Base-by-base conservation (phyloP, 2,113 vertebrate species). In the Hippocampus mohnikei region DNA sequence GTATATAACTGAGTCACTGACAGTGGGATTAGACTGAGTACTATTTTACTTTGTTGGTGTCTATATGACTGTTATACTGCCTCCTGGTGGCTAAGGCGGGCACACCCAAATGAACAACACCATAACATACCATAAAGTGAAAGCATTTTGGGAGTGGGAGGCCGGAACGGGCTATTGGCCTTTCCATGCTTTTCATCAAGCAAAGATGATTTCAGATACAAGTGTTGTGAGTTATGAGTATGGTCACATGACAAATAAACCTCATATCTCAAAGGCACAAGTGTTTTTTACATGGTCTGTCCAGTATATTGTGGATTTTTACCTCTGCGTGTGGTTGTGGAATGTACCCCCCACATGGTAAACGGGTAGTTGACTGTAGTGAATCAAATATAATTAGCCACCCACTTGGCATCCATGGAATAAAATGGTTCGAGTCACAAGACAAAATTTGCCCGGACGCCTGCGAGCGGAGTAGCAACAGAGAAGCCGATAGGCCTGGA, bases 381-480 rank as follows among this genome's bases (percentile, higher is more conserved):
- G 40, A 65, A 48, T 65, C 13, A 46, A 65, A 65, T 46, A 46
- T 25, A 65, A 46, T 65, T 46, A 68, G 75, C 74, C 69, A 79
- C 74, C 76, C 70, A 72, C 77, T 82, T 89, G 81, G 85, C 87
- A 82, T 72, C 72, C 66, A 52, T 71, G 83, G 77, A 78, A 84
- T 71, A 53, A 84, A 87, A 86, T 41, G 69, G 61, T 52, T 60
- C 33, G 67, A 76, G 85, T 91, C 91, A 91, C 87, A 88, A 88
- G 90, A 79, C 80, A 18, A 78, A 88, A 89, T 92, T 91, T 93
- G 90, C 92, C 89, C 85, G 21, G 73, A 81, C 76, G 74, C 85
- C 90, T 84, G 74, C 92, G 92, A 92, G 80, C 73, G 65, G 91
- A 91, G 85, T 85, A 91, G 92, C 92, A 93, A 93, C 92, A 92